Conservation (phyloP, 2,113 vertebrate genomes). For the Cyanoderma ruficeps region DNA sequence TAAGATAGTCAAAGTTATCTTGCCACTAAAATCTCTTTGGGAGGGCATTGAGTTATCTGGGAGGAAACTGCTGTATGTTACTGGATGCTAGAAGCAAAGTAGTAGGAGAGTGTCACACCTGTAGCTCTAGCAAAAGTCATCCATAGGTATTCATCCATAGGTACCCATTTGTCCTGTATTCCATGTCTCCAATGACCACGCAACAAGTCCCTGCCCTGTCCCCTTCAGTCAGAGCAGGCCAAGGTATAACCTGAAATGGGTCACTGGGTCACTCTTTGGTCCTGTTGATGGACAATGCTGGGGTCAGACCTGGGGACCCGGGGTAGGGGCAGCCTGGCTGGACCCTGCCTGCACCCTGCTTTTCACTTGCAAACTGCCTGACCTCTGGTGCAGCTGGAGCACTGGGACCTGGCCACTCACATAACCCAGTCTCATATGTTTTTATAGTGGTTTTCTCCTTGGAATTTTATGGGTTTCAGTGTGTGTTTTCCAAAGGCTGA, state of each 20-base stretch:
- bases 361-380: background rate
- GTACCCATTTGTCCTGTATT: background rate
- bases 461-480: background rate
- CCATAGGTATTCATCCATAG: background rate
- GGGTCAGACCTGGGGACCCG: rapidly evolving
- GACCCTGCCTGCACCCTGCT: background rate
- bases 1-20: background rate
- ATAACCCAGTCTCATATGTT: rapidly evolving
- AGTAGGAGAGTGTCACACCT: background rate
- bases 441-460: background rate
- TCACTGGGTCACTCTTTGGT: background rate
- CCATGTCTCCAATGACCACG: background rate
- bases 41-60: background rate
- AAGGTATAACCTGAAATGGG: background rate
- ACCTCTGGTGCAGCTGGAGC: background rate
- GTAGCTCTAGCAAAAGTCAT: background rate
- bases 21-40: background rate
- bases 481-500: background rate
- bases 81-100: background rate
- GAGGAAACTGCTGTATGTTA: background rate
- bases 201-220: background rate
- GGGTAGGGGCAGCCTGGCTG: background rate
- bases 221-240: background rate
- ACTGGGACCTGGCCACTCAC: background rate
- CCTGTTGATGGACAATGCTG: rapidly evolving